These are phyloP conservation scores for Vireo griseus DNA, from an alignment of 2,797 vertebrate species.

Conservation along the genomic window DNA sequence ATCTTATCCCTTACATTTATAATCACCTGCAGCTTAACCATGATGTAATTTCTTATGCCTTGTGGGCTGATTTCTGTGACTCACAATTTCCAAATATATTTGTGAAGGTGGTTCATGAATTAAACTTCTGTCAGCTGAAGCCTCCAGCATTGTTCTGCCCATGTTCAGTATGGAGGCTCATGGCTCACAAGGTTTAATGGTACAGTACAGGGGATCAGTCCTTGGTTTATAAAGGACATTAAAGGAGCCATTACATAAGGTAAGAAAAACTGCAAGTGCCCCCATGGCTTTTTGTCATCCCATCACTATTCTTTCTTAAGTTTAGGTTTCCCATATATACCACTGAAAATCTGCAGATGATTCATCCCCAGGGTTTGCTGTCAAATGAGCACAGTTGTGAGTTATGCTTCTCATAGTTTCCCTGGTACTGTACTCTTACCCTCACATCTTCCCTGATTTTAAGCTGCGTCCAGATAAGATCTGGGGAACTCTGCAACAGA, in stretches of 20 bases:
- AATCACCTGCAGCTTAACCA: conserved; percentile 56
- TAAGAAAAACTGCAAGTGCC: background rate
- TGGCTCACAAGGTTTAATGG: conserved; percentile 14
- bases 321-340: conserved; percentile 39
- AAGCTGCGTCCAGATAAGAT: background rate
- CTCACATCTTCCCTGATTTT: background rate
- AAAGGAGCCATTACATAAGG: conserved; percentile 13
- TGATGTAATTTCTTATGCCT: conserved; percentile 63
- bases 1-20: conserved; percentile 48
- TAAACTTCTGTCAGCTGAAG: conserved; percentile 57
- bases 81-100: conserved; percentile 66
- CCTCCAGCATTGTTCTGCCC: conserved; percentile 54
- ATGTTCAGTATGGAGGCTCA: conserved; percentile 19
- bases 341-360: conserved; percentile 28
- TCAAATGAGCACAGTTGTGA: background rate
- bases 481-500: background rate
- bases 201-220: background rate
- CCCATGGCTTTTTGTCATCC: background rate
- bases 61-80: conserved; percentile 60
- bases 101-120: conserved; percentile 65
- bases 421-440: background rate
- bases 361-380: conserved; percentile 20
- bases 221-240: background rate
- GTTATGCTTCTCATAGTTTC: background rate
- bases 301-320: background rate